A percentile compares a stretch with the other conserved stretches of the same genome.
Conservation (phyloP, 2,113 vertebrate genomes). For the Plestiodon gilberti region DNA sequence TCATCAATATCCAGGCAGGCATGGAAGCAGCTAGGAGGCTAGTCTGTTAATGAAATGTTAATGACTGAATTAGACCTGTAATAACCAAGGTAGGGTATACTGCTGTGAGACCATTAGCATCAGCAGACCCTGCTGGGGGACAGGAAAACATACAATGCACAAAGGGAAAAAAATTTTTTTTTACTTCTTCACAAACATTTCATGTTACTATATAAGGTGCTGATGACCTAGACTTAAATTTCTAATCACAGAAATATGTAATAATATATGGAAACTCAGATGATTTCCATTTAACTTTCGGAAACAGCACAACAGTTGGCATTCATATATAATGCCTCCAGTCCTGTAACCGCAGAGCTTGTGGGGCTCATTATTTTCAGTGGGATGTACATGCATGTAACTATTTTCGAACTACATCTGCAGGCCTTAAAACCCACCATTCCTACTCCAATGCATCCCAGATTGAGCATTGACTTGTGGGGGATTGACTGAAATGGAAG, state of each 20-base stretch:
- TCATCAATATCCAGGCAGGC: conserved; percentile 88
- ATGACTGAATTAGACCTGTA: conserved; percentile 98
- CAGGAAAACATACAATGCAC: conserved; percentile 80
- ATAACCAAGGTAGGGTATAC: conserved; percentile 91
- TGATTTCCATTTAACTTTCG: fast-evolving
- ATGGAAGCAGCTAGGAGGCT: conserved; percentile 87
- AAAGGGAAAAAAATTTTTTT: conserved; percentile 76
- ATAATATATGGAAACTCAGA: fast-evolving
- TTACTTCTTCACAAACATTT: conserved; percentile 64
- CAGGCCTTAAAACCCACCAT: neutral
- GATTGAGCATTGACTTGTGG: neutral
- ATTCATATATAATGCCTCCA: fast-evolving
- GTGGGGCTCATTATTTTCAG: neutral
- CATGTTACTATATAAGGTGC: conserved; percentile 73
- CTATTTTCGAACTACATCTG: neutral
- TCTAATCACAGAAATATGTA: conserved; percentile 29
- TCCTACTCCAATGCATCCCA: neutral
- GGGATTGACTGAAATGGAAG: neutral
- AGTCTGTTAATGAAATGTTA: conserved; percentile 97
- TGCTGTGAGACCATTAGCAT: conserved; percentile 97
- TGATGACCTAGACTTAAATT: conserved; percentile 44
- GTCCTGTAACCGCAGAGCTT: neutral
- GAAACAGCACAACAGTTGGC: fast-evolving
- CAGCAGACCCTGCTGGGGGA: conserved; percentile 85
- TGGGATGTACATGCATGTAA: neutral